These are phyloP conservation scores for Gymnobelideus leadbeateri DNA, from an alignment of 2,113 vertebrate genomes.

Conservation along the genomic window DNA sequence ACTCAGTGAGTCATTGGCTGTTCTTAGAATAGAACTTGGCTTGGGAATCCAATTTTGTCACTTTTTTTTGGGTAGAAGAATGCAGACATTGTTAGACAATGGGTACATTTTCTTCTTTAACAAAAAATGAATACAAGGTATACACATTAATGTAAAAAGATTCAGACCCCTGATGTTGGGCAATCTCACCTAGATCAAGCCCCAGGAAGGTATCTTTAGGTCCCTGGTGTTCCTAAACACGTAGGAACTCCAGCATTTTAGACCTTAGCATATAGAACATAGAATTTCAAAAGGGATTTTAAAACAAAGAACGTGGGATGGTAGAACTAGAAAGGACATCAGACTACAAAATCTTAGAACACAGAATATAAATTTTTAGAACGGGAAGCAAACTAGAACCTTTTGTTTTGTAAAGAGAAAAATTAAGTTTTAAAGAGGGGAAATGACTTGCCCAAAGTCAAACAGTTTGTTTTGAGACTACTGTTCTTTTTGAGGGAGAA, in stretches of 20 bases:
- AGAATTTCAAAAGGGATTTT: neutral
- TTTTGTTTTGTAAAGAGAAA: slow-evolving; percentile 5
- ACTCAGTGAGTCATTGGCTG: slow-evolving; percentile 58
- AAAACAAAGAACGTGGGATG: neutral
- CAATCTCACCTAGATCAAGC: neutral
- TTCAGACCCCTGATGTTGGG: neutral
- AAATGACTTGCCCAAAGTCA: neutral
- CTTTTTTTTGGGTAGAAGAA: slow-evolving; percentile 38
- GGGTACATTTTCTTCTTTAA: slow-evolving; percentile 27
- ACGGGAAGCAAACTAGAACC: neutral
- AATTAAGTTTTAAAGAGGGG: neutral
- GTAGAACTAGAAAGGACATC: neutral
- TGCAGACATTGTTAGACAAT: slow-evolving; percentile 55
- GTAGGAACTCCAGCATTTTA: neutral
- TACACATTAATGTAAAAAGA: neutral
- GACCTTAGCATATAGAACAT: neutral
- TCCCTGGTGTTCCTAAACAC: neutral
- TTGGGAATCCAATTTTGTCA: slow-evolving; percentile 30
- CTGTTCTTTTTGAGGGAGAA: neutral
- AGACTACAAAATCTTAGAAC: neutral
- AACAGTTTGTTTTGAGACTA: neutral
- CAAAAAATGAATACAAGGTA: neutral
- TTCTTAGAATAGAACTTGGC: slow-evolving; percentile 74
- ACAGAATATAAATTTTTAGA: neutral
- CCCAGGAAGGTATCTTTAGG: no score